Percentiles rank a stretch among this genome's conserved stretches.
Conservation (phyloP, 2,113 vertebrate species). For the Thunnus thynnus region DNA sequence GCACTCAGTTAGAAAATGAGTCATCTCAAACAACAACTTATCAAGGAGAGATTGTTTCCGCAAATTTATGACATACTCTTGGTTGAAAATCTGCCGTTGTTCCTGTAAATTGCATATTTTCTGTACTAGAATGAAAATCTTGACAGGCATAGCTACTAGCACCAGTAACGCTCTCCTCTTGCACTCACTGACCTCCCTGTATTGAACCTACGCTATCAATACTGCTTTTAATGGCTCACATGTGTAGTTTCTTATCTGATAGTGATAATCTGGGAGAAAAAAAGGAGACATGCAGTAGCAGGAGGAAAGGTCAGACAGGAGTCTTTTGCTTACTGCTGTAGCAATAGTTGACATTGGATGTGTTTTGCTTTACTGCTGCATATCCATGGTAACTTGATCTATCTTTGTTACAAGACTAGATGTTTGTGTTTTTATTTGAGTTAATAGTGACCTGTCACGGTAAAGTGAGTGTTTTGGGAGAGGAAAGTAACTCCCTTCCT, state of each 20-base stretch:
- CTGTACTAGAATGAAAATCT: too few relatives aligned
- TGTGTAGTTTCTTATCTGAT: background rate
- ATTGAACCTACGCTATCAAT: conserved; percentile 1
- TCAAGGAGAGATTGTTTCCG: too few relatives aligned
- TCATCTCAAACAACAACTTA: too few relatives aligned
- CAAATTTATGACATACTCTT: too few relatives aligned
- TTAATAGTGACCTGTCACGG: conserved; percentile 4
- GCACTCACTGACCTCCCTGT: background rate
- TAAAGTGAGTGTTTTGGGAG: background rate
- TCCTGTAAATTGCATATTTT: too few relatives aligned
- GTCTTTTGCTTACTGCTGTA: background rate
- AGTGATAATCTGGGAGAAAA: background rate
- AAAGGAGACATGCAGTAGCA: background rate
- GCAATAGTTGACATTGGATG: background rate
- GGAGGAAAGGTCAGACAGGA: background rate
- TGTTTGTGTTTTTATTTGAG: conserved; percentile 20
- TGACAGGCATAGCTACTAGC: too few relatives aligned
- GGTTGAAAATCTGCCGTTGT: too few relatives aligned
- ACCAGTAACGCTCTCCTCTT: background rate
- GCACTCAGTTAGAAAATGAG: too few relatives aligned
- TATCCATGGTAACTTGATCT: background rate
- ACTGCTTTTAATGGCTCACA: background rate
- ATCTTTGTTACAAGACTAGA: background rate
- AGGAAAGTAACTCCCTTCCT: conserved; percentile 57
- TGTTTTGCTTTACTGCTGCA: background rate